Base-by-base conservation (phyloP, 2,797 vertebrate species). In the Agapornis canus region DNA sequence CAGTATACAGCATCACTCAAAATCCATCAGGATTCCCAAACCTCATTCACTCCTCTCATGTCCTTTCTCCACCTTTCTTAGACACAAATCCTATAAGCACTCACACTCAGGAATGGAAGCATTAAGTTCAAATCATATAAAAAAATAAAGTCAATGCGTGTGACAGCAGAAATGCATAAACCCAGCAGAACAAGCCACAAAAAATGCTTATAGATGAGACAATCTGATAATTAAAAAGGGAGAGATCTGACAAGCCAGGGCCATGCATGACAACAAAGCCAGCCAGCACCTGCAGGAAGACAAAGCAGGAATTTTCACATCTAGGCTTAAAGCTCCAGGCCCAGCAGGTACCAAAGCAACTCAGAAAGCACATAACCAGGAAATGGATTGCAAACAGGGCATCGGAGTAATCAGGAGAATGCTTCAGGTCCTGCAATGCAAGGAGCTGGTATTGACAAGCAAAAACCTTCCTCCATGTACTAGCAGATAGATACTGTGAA, bases 191-290 rank as follows among this genome's bases (percentile, higher is more conserved):
- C 59, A 91, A 94, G 88, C 56, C 88, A 88, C 25, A 76, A 73
- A 93, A 95, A 94, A 83, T 31, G 66, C 91, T 88, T 89, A 85
- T 79, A 92, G 79, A 89, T 3, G 26, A 94, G 86, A 90, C 70
- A 86, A 92, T 84, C 87, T 91, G 87, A 90, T 95, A 91, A 97
- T 96, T 96, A 90, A 94, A 94, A 95, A 91, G 66, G 56, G 72
- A 88, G 71, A 32, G 10, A 63, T 70, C 17, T 75, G 70, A 86
- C 66, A 88, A 95, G 80, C n/a, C 63, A 83, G 59, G 59, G 73
- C 63, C 23, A 5, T 12, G 26, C 1, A 1, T 69, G 84, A 88
- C 77, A 93, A 63, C 66, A 94, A 83, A 89, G 70, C 39, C 43
- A 51, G 63, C 13, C 85, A 85, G 65, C 43, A 32, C 39, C 42